Conservation (phyloP, 2,797 vertebrate genomes). For the Acipenser ruthenus region DNA sequence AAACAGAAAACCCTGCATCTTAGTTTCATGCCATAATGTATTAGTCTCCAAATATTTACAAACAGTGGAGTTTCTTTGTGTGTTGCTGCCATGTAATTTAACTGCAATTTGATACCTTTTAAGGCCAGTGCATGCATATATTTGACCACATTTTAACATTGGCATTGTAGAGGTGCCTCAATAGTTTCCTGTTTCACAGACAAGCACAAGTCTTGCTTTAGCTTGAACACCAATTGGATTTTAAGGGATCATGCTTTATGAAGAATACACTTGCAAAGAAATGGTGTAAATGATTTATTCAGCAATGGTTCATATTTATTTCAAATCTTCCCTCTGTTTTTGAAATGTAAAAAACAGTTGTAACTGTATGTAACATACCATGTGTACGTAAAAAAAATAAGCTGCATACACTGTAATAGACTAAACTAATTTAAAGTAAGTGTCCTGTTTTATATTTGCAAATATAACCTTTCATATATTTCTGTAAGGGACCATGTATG, state of each 20-base stretch:
- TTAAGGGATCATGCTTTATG: constrained; percentile 43
- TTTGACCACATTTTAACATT: too few species aligned
- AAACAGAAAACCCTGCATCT: too few species aligned
- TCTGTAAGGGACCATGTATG: constrained; percentile 44
- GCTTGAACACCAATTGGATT: constrained; percentile 21
- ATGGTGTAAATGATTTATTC: constrained; percentile 38
- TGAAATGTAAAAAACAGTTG: constrained; percentile 22
- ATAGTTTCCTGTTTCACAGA: too few species aligned
- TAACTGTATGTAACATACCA: constrained; percentile 21
- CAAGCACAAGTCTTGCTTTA: constrained; percentile 8
- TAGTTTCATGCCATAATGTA: too few species aligned
- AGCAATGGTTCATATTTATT: constrained; percentile 46
- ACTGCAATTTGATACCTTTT: too few species aligned
- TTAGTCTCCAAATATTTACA: too few species aligned
- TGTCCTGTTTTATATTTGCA: constrained; percentile 29
- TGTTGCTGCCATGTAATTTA: too few species aligned
- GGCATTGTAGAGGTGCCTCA: too few species aligned
- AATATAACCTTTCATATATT: constrained; percentile 23
- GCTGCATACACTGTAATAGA: constrained; percentile 23
- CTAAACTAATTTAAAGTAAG: too few species aligned
- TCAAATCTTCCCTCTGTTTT: constrained; percentile 26
- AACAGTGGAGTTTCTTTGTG: too few species aligned
- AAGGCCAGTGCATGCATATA: too few species aligned
- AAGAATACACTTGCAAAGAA: constrained; percentile 15
- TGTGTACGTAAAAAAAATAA: constrained; percentile 19